A percentile compares a stretch with the other conserved stretches of the same genome.
phyloP scores from a whole-genome alignment of 2,113 vertebrate species.

The Stomatorhinus ivindoensis region DNA sequence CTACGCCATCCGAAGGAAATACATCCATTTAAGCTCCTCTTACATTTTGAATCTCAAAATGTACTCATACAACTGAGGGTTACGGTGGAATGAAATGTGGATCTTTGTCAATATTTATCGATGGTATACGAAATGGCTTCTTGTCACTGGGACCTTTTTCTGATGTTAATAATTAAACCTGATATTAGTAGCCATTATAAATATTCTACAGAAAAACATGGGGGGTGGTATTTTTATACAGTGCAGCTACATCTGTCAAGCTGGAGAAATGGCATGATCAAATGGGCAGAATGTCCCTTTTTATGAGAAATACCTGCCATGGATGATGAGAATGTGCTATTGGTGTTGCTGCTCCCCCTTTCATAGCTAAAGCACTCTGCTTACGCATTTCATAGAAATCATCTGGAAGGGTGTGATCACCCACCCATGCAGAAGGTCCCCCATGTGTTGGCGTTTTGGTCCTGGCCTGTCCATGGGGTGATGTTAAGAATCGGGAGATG shows the following conservation, averaged over 20 bases:
- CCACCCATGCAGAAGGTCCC: background rate
- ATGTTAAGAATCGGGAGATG: background rate
- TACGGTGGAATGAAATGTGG: background rate
- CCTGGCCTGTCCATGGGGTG: background rate
- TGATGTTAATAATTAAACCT: background rate
- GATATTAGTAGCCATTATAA: background rate
- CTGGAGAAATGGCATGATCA: background rate
- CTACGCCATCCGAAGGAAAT: background rate
- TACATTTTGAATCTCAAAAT: background rate
- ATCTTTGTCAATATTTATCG: background rate
- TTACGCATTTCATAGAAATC: background rate
- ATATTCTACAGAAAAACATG: background rate
- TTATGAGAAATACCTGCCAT: background rate
- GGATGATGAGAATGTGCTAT: background rate
- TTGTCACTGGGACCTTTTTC: background rate
- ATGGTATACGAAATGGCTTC: background rate
- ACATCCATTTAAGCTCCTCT: background rate
- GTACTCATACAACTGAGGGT: background rate
- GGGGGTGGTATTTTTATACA: background rate
- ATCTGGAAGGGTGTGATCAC: background rate
- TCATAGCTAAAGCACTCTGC: background rate
- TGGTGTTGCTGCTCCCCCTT: background rate
- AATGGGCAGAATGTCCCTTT: background rate
- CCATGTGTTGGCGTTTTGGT: background rate
- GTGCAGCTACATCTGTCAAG: background rate